phyloP scores from a whole-genome alignment of 2,888 invertebrate species.

The Amiota communis region DNA sequence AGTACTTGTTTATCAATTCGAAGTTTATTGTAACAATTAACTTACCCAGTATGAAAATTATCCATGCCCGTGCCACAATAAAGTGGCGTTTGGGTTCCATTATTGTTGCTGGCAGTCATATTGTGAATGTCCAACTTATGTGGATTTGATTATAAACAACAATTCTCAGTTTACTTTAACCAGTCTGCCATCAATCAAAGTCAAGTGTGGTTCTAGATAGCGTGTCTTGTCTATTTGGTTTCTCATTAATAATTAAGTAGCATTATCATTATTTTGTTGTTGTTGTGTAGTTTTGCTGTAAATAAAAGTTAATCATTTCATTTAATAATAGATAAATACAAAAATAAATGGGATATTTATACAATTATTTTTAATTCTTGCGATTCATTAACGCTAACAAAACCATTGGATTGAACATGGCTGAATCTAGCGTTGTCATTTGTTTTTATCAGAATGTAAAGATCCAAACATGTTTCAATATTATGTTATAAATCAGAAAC shows the following conservation, averaged over 20 bases:
- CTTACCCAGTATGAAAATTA: slow-evolving; percentile 70
- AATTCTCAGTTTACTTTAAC: no score
- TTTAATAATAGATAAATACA: neutral
- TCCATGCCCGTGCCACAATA: slow-evolving; percentile 69
- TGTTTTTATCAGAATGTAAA: no score
- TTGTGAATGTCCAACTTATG: slow-evolving; percentile 13
- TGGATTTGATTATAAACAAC: no score
- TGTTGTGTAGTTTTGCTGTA: slow-evolving; percentile 45
- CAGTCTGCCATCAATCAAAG: neutral
- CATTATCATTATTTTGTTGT: slow-evolving; percentile 22
- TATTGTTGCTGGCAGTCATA: slow-evolving; percentile 45
- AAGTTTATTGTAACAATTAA: slow-evolving; percentile 15
- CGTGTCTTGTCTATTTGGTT: neutral
- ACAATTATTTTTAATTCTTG: neutral
- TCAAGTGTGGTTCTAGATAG: neutral
- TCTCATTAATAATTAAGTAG: slow-evolving; percentile 48
- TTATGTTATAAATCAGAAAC: no score
- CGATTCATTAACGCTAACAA: neutral
- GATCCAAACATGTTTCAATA: no score
- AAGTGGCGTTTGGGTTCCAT: slow-evolving; percentile 55
- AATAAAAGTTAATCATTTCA: slow-evolving; percentile 27
- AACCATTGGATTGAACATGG: no score
- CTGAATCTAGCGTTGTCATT: no score
- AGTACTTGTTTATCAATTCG: neutral
- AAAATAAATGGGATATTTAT: no score